Evolutionary conservation across 2,113 vertebrate genomes (phyloP), one percentile per base, ranked within the genome.

Genomic region (Gambusia affinis): DNA sequence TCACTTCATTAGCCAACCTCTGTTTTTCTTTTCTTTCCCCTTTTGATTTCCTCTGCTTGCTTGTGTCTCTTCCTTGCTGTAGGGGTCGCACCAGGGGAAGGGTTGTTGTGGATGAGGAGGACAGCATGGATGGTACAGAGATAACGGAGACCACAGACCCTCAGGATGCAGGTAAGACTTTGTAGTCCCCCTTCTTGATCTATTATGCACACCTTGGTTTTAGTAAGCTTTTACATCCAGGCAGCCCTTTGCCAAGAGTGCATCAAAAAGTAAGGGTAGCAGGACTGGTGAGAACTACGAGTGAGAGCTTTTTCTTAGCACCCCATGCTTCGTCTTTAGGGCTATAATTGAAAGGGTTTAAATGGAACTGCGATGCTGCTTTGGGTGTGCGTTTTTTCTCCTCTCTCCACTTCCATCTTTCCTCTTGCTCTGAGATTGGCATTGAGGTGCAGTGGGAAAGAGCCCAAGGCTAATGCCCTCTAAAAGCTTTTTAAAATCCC

Each of bases 71-170:
- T 86, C 44, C 85, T 81, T 39, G 67, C 85, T 81, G 14, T 60
- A 98, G 97, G 95, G 96, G 96, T 95, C 96, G 96, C 89, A 97
- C 94, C 92, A 96, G 96, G 95, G 97, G 96, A 87, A 97, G 95
- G 93, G 89, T 92, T 89, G 68, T 95, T 84, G 93, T 96, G 94
- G 97, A 98, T 91, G 97, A 99, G 94, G 97, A 99, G 89, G 97
- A 98, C 94, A 98, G 97, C 92, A 96, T 96, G 96, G 97, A 99
- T 91, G 97, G 97, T 81, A 95, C 96, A 93, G 97, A 98, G 95
- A 89, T 95, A 85, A 90, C 95, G 85, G 97, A 97, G 92, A 92
- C 95, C 82, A 95, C 95, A 90, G 96, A 94, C 89, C 91, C 88
- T 92, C 95, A 95, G 94, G 96, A 98, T 92, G 93, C 95, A 95